Evolutionary conservation across 2,888 invertebrate species (phyloP).

Genomic region (Volucella bombylans): DNA sequence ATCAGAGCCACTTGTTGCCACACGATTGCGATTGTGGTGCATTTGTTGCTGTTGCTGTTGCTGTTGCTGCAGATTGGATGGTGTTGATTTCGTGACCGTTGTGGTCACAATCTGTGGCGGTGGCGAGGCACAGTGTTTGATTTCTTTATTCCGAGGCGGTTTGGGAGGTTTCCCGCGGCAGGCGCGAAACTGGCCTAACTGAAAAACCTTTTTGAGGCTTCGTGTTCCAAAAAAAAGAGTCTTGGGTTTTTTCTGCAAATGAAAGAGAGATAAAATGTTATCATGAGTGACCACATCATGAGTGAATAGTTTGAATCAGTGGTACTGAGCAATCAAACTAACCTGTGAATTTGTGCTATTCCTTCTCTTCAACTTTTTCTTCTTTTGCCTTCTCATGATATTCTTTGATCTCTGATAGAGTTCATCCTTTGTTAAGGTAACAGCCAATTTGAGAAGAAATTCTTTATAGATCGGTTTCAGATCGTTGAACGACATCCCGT

Average conservation of each 20-base stretch:
- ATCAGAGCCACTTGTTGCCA: constrained; percentile 86
- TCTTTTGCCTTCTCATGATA: constrained; percentile 93
- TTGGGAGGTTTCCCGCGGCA: constrained; percentile 80
- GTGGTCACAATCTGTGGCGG: constrained; percentile 77
- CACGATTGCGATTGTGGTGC: constrained; percentile 83
- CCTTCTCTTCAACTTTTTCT: constrained; percentile 85
- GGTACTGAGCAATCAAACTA: neutral
- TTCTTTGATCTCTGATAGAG: constrained; percentile 94
- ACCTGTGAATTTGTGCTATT: constrained; percentile 81
- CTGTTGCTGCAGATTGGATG: constrained; percentile 75
- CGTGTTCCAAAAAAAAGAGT: constrained; percentile 85
- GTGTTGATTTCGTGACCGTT: constrained; percentile 77
- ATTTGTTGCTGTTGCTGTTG: constrained; percentile 77
- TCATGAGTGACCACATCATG: neutral
- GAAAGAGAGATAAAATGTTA: neutral
- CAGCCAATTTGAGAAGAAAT: constrained; percentile 92
- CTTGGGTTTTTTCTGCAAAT: constrained; percentile 84
- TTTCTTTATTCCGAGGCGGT: constrained; percentile 77
- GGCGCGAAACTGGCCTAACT: constrained; percentile 82
- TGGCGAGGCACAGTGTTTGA: constrained; percentile 82
- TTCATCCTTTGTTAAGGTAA: constrained; percentile 95
- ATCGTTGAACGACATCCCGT: constrained; percentile 96
- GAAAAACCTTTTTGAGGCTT: constrained; percentile 86
- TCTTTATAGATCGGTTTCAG: constrained; percentile 95
- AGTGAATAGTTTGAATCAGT: no score